Base-by-base conservation (phyloP, 1,140 invertebrate species). In the Cecropterus lyciades region DNA sequence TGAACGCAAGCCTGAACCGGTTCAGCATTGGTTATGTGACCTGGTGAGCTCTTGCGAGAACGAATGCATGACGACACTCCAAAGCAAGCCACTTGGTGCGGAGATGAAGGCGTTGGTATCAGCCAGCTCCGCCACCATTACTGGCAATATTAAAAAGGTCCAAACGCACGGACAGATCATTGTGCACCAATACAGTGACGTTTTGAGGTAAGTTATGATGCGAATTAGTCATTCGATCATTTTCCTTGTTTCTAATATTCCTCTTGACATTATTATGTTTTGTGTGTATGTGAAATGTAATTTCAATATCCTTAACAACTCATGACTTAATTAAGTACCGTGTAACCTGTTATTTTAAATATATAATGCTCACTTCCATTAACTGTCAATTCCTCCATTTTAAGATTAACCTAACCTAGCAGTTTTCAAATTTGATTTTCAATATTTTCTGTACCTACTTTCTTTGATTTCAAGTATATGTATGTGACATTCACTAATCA, bases 11-110 rank as follows among this genome's bases (percentile, higher is more conserved):
- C 85, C 91, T 3, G 91, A 91, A 27, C 83, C 87, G 2, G 91
- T 93, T 0, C 90, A 92, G 53, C 85, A 91, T 60, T 97, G 96
- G 96, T 79, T 97, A 13, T 90, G 93, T 53, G 95, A 97, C 74
- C 86, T 96, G 11, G 87, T 94, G 30, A 89, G 93, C 27, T 93
- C 94, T 5, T 95, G 94, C 57, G 96, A 97, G 75, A 94, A 95
- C 15, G 97, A 97, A 89, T 97, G 96, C 83, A 96, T 96, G 93
- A 95, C 94, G 30, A 96, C 96, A 1, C 88, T 97, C 6, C 96
- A 97, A 86, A 95, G 95, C 65, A 97, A 97, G 87, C 95, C 95
- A 1, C 89, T 97, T 37, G 93, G 94, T 0, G 89, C 91, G 0
- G 94, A 95, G 70, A 87, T 94, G 72, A 91, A 92, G 16, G 88